phyloP scores from a whole-genome alignment of 92 coral and sea anemone species.

The Porites lobata region DNA sequence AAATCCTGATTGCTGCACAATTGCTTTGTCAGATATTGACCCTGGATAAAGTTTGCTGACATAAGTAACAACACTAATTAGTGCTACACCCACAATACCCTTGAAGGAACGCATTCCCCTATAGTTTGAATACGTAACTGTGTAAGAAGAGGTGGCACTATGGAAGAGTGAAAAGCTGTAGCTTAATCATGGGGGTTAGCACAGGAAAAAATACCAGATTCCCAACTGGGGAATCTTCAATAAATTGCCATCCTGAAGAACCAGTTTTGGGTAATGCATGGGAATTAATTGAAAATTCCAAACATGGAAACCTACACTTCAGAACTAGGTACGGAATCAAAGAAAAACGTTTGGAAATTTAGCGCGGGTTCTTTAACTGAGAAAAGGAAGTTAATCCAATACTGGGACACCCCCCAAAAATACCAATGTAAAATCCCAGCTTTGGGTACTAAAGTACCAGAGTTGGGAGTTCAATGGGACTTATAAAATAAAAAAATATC shows the following conservation, averaged over 20 bases:
- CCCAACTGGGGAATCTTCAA: slow-evolving; percentile 15
- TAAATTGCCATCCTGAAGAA: neutral
- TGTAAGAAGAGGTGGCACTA: too few relatives aligned
- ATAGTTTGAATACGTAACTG: slow-evolving; percentile 62
- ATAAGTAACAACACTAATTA: slow-evolving; percentile 68
- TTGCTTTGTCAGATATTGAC: slow-evolving; percentile 62
- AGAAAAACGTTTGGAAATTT: neutral
- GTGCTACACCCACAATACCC: slow-evolving; percentile 67
- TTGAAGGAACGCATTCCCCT: slow-evolving; percentile 61
- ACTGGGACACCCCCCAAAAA: neutral
- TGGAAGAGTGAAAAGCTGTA: too few relatives aligned
- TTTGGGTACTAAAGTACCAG: too few relatives aligned
- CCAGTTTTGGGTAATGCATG: neutral
- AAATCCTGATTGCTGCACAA: neutral
- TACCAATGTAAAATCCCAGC: neutral
- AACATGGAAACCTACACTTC: neutral
- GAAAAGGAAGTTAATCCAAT: neutral
- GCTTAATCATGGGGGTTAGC: neutral
- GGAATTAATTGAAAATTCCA: neutral
- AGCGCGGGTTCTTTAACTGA: neutral
- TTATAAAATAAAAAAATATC: too few relatives aligned
- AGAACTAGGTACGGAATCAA: neutral
- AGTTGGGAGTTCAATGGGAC: too few relatives aligned
- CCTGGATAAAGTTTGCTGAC: slow-evolving; percentile 71
- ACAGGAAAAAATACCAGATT: slow-evolving; percentile 10